Evolutionary conservation across 2,797 vertebrate species (phyloP).

Genomic region (Phataginus tricuspis): DNA sequence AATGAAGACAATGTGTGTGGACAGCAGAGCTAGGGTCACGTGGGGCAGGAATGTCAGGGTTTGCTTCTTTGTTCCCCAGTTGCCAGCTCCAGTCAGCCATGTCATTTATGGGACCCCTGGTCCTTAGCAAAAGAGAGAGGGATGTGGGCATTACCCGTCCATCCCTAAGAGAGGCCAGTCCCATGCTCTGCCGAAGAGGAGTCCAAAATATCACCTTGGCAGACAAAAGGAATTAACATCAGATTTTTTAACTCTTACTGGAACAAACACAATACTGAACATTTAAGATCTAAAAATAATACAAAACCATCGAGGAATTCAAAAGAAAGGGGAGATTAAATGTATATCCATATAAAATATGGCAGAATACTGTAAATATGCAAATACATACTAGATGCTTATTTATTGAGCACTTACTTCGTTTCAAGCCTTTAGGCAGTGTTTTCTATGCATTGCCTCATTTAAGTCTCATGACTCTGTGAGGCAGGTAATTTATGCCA

Average conservation of each 20-base stretch:
- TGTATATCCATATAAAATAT: background rate
- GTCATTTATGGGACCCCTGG: background rate
- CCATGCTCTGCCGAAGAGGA: background rate
- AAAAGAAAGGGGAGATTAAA: background rate
- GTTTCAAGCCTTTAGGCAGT: background rate
- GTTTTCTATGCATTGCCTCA: background rate
- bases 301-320: background rate
- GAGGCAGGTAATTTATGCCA: background rate
- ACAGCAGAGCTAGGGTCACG: background rate
- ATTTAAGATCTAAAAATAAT: background rate
- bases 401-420: background rate
- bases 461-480: background rate
- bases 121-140: background rate
- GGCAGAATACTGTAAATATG: background rate
- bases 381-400: background rate
- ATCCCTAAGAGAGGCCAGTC: background rate
- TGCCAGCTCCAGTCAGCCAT: background rate
- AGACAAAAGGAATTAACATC: background rate
- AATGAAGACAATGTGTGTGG: background rate
- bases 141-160: background rate
- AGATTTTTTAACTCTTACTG: background rate
- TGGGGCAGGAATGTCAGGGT: background rate
- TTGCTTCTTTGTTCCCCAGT: background rate
- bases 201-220: background rate
- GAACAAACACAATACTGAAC: background rate